Percentiles rank a stretch among this genome's conserved stretches.
phyloP scores from a whole-genome alignment of 2,113 vertebrate species.

The cattle (Bos taurus) region ARS-UCD2.0 NC_037342.1:27951001-27951500 shows the following conservation, averaged over 20 bases:
- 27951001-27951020: neutral
- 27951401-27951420: constrained; percentile 90
- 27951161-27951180: neutral
- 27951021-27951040: neutral
- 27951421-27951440: constrained; percentile 83
- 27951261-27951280: neutral
- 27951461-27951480: constrained; percentile 79
- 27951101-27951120: neutral
- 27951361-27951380: constrained; percentile 87
- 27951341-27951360: neutral
- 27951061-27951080: neutral
- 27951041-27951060: neutral
- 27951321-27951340: neutral
- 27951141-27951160: neutral
- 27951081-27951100: neutral
- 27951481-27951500: constrained; percentile 88
- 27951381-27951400: constrained; percentile 83
- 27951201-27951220: neutral
- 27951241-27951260: neutral
- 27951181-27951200: neutral
- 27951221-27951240: neutral
- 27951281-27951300: neutral
- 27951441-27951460: constrained; percentile 88
- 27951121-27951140: neutral
- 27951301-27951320: neutral